Base-by-base conservation (phyloP, 2,113 vertebrate species). In the Xyliphius kryptos region DNA sequence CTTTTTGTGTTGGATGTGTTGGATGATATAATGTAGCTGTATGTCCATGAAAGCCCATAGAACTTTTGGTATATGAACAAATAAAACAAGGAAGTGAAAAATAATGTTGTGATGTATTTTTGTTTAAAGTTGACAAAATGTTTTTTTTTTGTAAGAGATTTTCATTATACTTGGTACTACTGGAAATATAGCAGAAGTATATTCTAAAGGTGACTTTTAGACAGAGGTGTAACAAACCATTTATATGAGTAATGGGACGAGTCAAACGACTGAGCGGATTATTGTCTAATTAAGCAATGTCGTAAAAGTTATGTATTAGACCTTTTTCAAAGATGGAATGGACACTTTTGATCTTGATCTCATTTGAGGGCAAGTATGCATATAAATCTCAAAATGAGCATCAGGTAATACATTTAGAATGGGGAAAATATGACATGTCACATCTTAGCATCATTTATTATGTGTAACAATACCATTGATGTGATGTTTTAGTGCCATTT, bases 261-360 rank as follows among this genome's bases (percentile, higher is more conserved):
- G 65, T 64, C 61, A 68, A 52, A 17, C 17, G 63, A 63, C 32
- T n/a, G 26, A 55, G 57, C 11, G 37, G 19, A 55, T 68, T 40
- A 44, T 20, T 70, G 20, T 40, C 54, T 58, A 63, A 69, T 69
- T 62, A 69, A 67, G 56, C 50, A 32, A 53, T 54, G 61, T 66
- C 71, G 69, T 76, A 74, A 74, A 64, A 36, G 55, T 65, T 68
- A 69, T 47, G 71, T 74, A 71, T 58, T 49, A 74, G 41, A 59
- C 64, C 68, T 73, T 47, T 62, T 48, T 40, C 13, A 51, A 19
- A 19, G 38, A 69, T 67, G 9, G 56, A 61, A 71, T 54, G 32
- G 54, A 43, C 40, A 60, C 56, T 17, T 26, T n/a, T 5, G 9
- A 19, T 38, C 60, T 63, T 20, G 15, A 3, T 56, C 32, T 40